A percentile compares a stretch with the other conserved stretches of the same genome.
These are phyloP conservation scores for Dicycla oo DNA, from an alignment of 2,888 invertebrate genomes.

Conservation along the genomic window DNA sequence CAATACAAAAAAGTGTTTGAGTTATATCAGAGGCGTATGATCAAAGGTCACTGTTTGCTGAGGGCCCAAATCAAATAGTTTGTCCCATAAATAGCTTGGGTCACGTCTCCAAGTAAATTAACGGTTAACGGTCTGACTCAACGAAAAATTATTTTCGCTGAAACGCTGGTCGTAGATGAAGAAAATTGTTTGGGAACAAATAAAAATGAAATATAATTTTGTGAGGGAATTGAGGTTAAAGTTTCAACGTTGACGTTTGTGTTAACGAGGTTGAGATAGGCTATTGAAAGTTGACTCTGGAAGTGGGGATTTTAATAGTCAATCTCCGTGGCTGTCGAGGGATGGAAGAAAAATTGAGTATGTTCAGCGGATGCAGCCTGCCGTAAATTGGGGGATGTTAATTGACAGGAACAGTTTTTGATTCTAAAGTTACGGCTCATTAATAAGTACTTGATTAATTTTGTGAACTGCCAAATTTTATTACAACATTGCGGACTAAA, in stretches of 20 bases:
- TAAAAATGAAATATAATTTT: slow-evolving; percentile 66
- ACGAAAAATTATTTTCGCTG: slow-evolving; percentile 68
- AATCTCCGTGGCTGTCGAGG: slow-evolving; percentile 40
- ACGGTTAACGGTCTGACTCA: slow-evolving; percentile 67
- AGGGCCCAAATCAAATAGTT: slow-evolving; percentile 70
- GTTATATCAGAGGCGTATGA: slow-evolving; percentile 61
- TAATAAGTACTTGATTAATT: background rate
- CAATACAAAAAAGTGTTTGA: slow-evolving; percentile 66
- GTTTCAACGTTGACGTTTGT: slow-evolving; percentile 55
- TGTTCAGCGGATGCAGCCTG: background rate
- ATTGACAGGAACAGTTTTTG: slow-evolving; percentile 1
- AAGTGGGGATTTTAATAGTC: slow-evolving; percentile 49
- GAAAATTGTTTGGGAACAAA: slow-evolving; percentile 67
- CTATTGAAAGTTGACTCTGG: slow-evolving; percentile 46
- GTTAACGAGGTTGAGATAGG: slow-evolving; percentile 55
- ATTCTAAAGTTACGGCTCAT: background rate
- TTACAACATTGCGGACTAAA: background rate
- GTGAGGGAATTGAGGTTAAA: slow-evolving; percentile 56
- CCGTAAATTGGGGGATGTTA: slow-evolving; percentile 11
- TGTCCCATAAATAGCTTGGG: slow-evolving; percentile 69
- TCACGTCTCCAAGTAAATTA: slow-evolving; percentile 68
- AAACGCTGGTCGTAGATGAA: slow-evolving; percentile 55
- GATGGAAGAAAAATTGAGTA: slow-evolving; percentile 35
- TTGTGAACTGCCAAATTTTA: background rate
- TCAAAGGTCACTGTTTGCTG: slow-evolving; percentile 68